These are phyloP conservation scores for Tuta absoluta DNA, from an alignment of 2,888 invertebrate species.

Conservation along the genomic window DNA sequence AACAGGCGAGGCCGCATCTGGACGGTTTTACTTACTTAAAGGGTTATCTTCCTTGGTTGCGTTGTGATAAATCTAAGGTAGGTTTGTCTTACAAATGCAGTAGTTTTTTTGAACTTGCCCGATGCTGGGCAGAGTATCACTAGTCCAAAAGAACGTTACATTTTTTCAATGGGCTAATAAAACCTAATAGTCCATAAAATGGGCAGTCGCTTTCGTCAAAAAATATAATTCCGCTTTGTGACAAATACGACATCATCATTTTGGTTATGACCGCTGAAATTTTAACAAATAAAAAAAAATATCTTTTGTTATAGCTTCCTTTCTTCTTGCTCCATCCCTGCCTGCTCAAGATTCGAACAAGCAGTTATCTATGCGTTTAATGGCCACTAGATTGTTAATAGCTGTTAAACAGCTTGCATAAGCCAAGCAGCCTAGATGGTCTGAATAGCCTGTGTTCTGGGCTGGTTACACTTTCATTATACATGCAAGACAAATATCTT, in stretches of 20 bases:
- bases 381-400: constrained; percentile 23
- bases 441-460: background rate
- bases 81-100: no score
- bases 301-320: background rate
- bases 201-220: no score
- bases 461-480: constrained; percentile 12
- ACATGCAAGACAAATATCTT: constrained; percentile 18
- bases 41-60: no score
- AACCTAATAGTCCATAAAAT: no score
- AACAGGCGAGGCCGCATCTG: no score
- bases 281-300: background rate
- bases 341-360: background rate
- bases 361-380: constrained; percentile 17
- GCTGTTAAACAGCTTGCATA: constrained; percentile 10
- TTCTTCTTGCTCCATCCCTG: background rate
- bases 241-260: background rate
- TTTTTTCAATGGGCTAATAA: no score
- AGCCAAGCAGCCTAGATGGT: background rate
- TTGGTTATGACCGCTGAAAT: background rate
- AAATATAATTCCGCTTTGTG: no score
- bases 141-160: no score
- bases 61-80: no score
- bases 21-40: no score
- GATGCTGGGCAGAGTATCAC: no score
- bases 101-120: no score